phyloP scores from a whole-genome alignment of 2,888 invertebrate genomes.

The Agonopterix alstromeriana region DNA sequence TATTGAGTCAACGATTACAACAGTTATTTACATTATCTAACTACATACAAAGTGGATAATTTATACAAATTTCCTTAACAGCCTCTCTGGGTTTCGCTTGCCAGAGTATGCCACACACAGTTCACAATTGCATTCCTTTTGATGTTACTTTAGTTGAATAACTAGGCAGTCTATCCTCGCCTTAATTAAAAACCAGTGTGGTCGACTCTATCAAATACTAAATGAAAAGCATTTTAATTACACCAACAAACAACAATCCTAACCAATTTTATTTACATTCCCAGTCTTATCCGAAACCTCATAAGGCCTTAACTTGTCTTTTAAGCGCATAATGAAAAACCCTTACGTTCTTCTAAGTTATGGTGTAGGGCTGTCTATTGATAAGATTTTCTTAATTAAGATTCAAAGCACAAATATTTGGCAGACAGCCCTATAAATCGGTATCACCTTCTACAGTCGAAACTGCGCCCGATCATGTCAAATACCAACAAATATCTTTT shows the following conservation, averaged over 20 bases:
- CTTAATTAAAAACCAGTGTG: no score
- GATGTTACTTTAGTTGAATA: no score
- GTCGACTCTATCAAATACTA: no score
- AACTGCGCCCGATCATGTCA: no score
- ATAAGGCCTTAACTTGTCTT: conserved; percentile 19
- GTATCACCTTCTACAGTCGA: no score
- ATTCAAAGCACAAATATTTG: background rate
- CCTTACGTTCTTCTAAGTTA: background rate
- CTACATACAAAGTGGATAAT: conserved; percentile 25
- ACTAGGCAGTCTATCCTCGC: no score
- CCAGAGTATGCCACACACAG: background rate
- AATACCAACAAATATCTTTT: no score
- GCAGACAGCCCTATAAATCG: no score
- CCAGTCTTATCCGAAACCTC: conserved; percentile 67
- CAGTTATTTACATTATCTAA: conserved; percentile 46
- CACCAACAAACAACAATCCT: conserved; percentile 26
- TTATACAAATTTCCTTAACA: conserved; percentile 40
- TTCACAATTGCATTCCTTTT: background rate
- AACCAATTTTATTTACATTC: conserved; percentile 39
- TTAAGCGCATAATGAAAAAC: background rate
- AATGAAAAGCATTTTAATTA: no score
- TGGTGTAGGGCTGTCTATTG: background rate
- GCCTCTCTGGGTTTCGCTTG: conserved; percentile 32
- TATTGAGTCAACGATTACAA: conserved; percentile 30
- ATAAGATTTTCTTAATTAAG: background rate